Percentiles rank a stretch among this genome's conserved stretches.
Conservation (phyloP, 2,888 invertebrate species). For the Rhodophaea formosa region DNA sequence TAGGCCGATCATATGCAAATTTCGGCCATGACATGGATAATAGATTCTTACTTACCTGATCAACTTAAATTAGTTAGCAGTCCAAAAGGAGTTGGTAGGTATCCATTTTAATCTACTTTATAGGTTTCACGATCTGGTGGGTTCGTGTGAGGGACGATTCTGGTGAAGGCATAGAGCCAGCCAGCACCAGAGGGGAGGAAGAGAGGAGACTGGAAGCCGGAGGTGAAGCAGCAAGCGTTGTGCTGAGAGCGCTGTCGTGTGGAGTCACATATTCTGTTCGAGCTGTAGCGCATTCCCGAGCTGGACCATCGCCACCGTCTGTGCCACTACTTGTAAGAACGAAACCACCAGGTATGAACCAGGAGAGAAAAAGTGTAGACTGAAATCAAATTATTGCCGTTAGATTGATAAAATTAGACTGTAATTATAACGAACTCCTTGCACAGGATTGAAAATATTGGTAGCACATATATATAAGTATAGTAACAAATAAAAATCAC, state of each 20-base stretch:
- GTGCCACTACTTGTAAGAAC: conserved; percentile 64
- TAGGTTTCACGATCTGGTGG: conserved; percentile 73
- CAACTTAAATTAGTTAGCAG: too few relatives aligned
- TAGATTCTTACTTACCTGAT: too few relatives aligned
- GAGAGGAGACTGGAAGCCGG: conserved; percentile 66
- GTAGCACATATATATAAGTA: too few relatives aligned
- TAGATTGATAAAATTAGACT: neutral
- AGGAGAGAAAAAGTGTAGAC: neutral
- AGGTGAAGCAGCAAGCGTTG: conserved; percentile 59
- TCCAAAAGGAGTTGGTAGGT: too few relatives aligned
- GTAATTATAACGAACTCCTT: too few relatives aligned
- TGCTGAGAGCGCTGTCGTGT: conserved; percentile 62
- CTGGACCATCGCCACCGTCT: conserved; percentile 65
- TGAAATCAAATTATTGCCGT: neutral
- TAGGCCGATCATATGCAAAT: too few relatives aligned
- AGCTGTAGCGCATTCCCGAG: conserved; percentile 67
- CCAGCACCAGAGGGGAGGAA: conserved; percentile 55
- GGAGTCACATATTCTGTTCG: conserved; percentile 69
- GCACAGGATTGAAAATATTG: too few relatives aligned
- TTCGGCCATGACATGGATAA: too few relatives aligned
- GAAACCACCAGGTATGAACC: conserved; percentile 66
- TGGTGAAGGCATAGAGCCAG: conserved; percentile 53
- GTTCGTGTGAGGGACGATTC: conserved; percentile 65
- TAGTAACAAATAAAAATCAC: too few relatives aligned
- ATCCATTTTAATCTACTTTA: too few relatives aligned